Percentiles rank a stretch among this genome's conserved stretches.
phyloP scores from a whole-genome alignment of 2,113 vertebrate species.

The Raja brachyura region DNA sequence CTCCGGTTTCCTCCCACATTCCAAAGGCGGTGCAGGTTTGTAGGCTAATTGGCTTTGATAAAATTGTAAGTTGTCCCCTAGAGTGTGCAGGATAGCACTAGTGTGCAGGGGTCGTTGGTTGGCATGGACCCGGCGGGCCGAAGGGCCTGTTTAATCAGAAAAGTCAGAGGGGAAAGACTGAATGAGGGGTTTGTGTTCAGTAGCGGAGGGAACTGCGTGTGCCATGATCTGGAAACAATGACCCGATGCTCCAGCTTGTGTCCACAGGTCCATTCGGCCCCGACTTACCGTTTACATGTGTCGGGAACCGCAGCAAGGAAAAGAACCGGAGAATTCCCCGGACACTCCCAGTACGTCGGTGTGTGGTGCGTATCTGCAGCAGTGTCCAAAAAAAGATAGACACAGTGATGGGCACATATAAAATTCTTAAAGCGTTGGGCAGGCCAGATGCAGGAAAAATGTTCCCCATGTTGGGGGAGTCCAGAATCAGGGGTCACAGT shows the following conservation, averaged over 20 bases:
- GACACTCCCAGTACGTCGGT: background rate
- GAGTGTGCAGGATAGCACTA: too few relatives aligned
- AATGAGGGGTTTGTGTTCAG: background rate
- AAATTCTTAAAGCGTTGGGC: too few relatives aligned
- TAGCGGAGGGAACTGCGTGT: background rate
- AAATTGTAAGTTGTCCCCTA: too few relatives aligned
- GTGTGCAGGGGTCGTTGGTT: too few relatives aligned
- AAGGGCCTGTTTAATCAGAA: background rate
- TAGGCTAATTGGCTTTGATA: too few relatives aligned
- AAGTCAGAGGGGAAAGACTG: background rate
- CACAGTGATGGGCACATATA: too few relatives aligned
- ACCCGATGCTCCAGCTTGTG: background rate
- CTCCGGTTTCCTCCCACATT: too few relatives aligned
- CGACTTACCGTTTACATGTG: conserved; percentile 28
- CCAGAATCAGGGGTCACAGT: too few relatives aligned
- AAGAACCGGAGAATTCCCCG: background rate
- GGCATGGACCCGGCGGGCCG: too few relatives aligned
- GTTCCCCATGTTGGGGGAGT: too few relatives aligned
- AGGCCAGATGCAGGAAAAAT: too few relatives aligned
- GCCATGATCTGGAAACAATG: background rate
- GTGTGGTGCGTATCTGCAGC: background rate
- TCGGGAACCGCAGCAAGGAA: background rate
- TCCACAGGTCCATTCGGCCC: conserved; percentile 18
- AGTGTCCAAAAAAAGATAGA: background rate
- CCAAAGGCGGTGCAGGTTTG: too few relatives aligned